Evolutionary conservation across 2,888 invertebrate genomes (phyloP).

Genomic region (Clunio marinus): DNA sequence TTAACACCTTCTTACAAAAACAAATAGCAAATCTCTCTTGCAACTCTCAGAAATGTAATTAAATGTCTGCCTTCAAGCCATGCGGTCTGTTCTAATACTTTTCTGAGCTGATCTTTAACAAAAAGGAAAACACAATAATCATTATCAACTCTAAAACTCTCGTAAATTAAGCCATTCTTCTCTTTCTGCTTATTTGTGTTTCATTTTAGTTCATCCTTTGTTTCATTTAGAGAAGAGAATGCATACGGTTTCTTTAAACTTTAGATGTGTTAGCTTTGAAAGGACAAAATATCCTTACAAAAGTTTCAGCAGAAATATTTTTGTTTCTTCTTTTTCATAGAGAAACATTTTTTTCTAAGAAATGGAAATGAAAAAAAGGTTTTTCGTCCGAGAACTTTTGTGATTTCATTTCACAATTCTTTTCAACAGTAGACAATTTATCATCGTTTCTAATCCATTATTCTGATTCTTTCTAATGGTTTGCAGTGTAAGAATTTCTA

Average conservation of each 20-base stretch:
- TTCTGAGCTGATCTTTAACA: background rate
- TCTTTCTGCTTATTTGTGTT: slow-evolving; percentile 15
- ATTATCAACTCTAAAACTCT: slow-evolving; percentile 11
- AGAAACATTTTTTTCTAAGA: slow-evolving; percentile 12
- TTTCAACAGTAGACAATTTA: slow-evolving; percentile 38
- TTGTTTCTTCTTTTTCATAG: background rate
- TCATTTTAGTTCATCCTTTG: background rate
- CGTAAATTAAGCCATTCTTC: slow-evolving; percentile 30
- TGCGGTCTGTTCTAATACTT: slow-evolving; percentile 2
- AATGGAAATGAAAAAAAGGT: background rate
- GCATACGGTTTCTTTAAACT: background rate
- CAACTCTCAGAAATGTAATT: background rate
- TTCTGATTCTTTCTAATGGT: slow-evolving; percentile 11
- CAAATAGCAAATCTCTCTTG: slow-evolving; percentile 25
- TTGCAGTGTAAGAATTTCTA: slow-evolving; percentile 5
- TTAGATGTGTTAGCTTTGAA: no score
- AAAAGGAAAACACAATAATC: slow-evolving; percentile 15
- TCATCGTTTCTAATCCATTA: slow-evolving; percentile 36
- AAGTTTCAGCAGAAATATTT: slow-evolving; percentile 6
- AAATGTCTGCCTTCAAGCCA: background rate
- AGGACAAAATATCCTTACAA: no score
- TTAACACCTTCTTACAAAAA: slow-evolving; percentile 36
- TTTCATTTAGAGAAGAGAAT: background rate
- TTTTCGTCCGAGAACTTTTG: slow-evolving; percentile 12
- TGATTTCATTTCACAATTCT: slow-evolving; percentile 21